These are phyloP conservation scores for Drosophila virilis DNA, from an alignment of 1,140 invertebrate genomes.

Conservation along the genomic window DNA sequence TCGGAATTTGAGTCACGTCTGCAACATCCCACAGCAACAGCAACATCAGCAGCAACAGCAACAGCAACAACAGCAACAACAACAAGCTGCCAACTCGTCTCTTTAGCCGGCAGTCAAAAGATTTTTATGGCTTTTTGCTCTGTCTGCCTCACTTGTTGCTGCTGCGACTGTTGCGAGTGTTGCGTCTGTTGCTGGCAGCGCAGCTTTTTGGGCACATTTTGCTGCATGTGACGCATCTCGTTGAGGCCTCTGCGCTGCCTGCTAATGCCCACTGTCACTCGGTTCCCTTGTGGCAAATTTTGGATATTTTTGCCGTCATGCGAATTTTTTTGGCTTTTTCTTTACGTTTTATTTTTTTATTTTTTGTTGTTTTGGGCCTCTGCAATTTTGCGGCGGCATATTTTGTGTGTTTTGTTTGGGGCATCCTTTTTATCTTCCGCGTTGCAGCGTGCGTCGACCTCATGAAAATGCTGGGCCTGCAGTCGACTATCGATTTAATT, in stretches of 20 bases:
- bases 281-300: conserved; percentile 65
- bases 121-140: conserved; percentile 72
- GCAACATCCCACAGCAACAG: conserved; percentile 30
- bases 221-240: conserved; percentile 73
- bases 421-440: conserved; percentile 82
- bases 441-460: conserved; percentile 70
- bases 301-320: conserved; percentile 71
- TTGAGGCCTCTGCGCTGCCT: conserved; percentile 11
- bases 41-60: background rate
- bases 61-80: conserved; percentile 26
- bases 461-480: conserved; percentile 14
- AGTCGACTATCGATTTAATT: conserved; percentile 58
- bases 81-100: conserved; percentile 36
- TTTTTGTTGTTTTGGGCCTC: conserved; percentile 43
- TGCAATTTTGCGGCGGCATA: conserved; percentile 67
- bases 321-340: conserved; percentile 18
- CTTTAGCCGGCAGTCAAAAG: conserved; percentile 69
- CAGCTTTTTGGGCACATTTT: conserved; percentile 66
- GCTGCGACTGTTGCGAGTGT: conserved; percentile 1
- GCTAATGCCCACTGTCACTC: conserved; percentile 27
- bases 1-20: conserved; percentile 51
- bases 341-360: conserved; percentile 25
- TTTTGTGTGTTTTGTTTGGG: conserved; percentile 61
- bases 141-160: conserved; percentile 72
- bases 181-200: conserved; percentile 22